These are phyloP conservation scores for Dicrostonyx torquatus DNA, from an alignment of 2,797 vertebrate genomes.

Conservation along the genomic window DNA sequence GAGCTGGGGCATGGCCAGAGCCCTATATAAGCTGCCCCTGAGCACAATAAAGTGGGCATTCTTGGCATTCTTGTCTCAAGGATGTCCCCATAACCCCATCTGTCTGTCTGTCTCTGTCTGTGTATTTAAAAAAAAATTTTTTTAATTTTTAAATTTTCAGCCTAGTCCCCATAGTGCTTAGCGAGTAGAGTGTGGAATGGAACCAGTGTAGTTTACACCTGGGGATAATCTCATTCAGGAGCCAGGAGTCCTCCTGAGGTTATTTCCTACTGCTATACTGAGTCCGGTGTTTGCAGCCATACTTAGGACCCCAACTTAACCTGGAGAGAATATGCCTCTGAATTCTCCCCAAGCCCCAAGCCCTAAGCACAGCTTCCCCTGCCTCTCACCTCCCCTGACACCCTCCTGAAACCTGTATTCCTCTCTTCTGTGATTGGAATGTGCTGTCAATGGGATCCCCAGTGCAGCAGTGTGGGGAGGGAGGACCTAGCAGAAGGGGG, in stretches of 20 bases:
- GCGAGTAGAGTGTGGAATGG: no score
- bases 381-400: not conserved
- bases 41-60: no score
- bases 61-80: no score
- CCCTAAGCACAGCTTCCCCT: not conserved
- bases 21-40: no score
- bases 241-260: not conserved
- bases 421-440: not conserved
- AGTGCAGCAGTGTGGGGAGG: not conserved
- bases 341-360: not conserved
- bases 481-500: no score
- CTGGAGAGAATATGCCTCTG: not conserved
- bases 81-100: no score
- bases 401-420: no score
- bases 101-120: no score
- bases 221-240: not conserved
- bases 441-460: not conserved
- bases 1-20: no score
- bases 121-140: no score
- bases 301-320: not conserved
- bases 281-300: not conserved
- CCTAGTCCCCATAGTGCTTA: no score
- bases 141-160: no score
- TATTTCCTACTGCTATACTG: not conserved
- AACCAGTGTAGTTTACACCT: not conserved